Evolutionary conservation across 64 coral and sea anemone genomes (phyloP).

Genomic region (Stichodactyla helianthus): DNA sequence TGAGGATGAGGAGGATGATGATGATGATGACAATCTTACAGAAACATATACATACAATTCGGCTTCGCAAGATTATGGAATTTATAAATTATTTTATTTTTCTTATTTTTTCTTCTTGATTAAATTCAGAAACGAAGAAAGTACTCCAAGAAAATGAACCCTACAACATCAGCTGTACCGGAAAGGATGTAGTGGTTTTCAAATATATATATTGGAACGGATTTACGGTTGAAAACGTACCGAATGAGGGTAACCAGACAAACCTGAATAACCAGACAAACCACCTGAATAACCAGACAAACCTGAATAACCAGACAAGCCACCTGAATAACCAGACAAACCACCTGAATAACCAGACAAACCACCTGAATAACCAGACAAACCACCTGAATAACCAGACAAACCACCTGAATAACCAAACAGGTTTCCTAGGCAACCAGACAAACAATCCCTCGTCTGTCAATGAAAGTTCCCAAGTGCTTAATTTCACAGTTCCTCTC

Average conservation of each 20-base stretch:
- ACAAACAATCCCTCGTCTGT: not conserved
- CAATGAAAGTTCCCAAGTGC: not conserved
- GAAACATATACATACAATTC: too few relatives aligned
- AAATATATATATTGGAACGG: slow-evolving; percentile 8
- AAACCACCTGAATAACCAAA: not conserved
- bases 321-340: not conserved
- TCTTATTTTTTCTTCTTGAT: not conserved
- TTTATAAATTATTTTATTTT: not conserved
- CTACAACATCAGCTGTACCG: not conserved
- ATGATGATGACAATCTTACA: too few relatives aligned
- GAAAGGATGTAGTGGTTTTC: not conserved
- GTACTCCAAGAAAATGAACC: slow-evolving; percentile 11
- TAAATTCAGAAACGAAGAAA: not conserved
- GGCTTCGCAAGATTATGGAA: too few relatives aligned
- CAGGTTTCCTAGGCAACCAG: not conserved
- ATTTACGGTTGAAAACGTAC: slow-evolving; percentile 6
- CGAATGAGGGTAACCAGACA: not conserved
- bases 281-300: slow-evolving; percentile 22
- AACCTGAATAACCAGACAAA: slow-evolving; percentile 11
- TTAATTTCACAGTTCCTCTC: slow-evolving; percentile 5
- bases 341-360: too few relatives aligned
- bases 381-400: too few relatives aligned
- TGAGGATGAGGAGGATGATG: too few relatives aligned
- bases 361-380: too few relatives aligned
- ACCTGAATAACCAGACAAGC: not conserved